Conservation (phyloP, 2,797 vertebrate species). For the Euthynnus affinis region DNA sequence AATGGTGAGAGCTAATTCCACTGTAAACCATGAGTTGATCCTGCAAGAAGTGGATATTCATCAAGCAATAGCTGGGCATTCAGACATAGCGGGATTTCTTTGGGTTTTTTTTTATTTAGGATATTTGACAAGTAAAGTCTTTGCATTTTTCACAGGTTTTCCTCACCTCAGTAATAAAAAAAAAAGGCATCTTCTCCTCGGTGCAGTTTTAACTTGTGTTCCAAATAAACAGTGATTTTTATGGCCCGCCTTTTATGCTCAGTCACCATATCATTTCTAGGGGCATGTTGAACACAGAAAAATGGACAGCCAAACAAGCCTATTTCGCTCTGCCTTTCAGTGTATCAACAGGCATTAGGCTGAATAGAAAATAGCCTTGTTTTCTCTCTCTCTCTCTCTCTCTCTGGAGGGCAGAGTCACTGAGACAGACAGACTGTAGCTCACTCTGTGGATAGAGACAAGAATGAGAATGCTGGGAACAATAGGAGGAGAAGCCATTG, state of each 20-base stretch:
- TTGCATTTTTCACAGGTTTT: slow-evolving; percentile 16
- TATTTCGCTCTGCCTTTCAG: slow-evolving; percentile 60
- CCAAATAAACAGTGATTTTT: slow-evolving; percentile 68
- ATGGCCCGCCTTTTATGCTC: slow-evolving; percentile 62
- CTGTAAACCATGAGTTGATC: slow-evolving; percentile 45
- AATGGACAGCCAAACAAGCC: slow-evolving; percentile 70
- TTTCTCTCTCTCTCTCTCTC: slow-evolving; percentile 58
- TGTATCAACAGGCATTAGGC: slow-evolving; percentile 72
- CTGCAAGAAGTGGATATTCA: slow-evolving; percentile 18
- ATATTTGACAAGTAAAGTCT: slow-evolving; percentile 31
- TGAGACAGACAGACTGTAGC: slow-evolving; percentile 59
- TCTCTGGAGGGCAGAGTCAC: slow-evolving; percentile 63
- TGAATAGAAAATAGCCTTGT: slow-evolving; percentile 67
- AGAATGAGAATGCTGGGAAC: slow-evolving; percentile 66
- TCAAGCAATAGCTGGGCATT: slow-evolving; percentile 10
- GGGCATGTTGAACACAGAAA: slow-evolving; percentile 64
- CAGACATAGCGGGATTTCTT: slow-evolving; percentile 17
- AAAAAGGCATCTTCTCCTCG: slow-evolving; percentile 42
- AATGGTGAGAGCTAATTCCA: slow-evolving; percentile 53
- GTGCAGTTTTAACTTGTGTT: slow-evolving; percentile 44
- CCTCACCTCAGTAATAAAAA: slow-evolving; percentile 49
- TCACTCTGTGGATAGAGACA: slow-evolving; percentile 57
- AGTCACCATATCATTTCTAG: slow-evolving; percentile 64
- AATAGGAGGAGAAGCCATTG: slow-evolving; percentile 68
- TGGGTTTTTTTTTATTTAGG: slow-evolving; percentile 22